Percentiles rank a stretch among this genome's conserved stretches.
Conservation (phyloP, 1,140 invertebrate genomes). For the Oncopeltus fasciatus region DNA sequence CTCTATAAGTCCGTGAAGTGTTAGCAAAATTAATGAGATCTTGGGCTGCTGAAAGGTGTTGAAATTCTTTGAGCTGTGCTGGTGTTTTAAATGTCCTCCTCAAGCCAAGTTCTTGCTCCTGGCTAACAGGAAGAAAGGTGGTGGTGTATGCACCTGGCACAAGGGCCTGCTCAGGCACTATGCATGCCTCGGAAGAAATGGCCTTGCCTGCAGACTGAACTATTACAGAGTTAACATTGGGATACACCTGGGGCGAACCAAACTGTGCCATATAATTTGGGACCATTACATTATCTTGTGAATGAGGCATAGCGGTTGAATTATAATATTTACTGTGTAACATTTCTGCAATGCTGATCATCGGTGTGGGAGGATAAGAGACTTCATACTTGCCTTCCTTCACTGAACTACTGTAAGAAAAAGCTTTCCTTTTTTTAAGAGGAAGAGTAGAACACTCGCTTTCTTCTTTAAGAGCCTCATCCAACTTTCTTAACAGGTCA, state of each 20-base stretch:
- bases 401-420: background rate
- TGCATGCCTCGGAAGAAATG: too few relatives aligned
- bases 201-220: background rate
- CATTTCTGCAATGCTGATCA: conserved; percentile 15
- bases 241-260: background rate
- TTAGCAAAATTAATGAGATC: background rate
- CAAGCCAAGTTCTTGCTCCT: background rate
- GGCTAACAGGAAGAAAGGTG: background rate
- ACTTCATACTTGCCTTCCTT: background rate
- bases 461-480: background rate
- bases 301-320: background rate
- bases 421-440: conserved; percentile 14
- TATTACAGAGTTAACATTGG: background rate
- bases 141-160: background rate
- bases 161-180: background rate
- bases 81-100: conserved; percentile 4
- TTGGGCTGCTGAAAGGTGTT: background rate
- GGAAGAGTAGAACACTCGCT: conserved; percentile 2
- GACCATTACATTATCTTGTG: background rate
- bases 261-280: background rate
- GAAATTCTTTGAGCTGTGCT: conserved; percentile 8
- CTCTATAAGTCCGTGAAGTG: background rate
- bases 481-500: background rate
- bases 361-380: conserved; percentile 12
- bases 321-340: background rate